Base-by-base conservation (phyloP, 2,888 invertebrate genomes). In the Pyrochroa serraticornis region DNA sequence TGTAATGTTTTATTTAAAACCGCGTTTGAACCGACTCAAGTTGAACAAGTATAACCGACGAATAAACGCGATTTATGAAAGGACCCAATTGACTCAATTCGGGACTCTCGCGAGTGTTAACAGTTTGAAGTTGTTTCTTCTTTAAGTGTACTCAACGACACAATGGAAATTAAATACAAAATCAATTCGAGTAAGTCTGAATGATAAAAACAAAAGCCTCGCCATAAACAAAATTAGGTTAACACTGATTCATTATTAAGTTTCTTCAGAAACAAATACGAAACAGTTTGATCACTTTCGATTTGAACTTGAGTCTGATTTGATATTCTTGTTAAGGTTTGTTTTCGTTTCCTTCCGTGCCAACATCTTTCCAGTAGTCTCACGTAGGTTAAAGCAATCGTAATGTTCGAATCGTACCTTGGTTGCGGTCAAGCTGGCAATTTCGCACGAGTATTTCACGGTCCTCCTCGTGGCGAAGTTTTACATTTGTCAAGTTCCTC, bases 81-180 rank as follows among this genome's bases (percentile, higher is more conserved):
- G 43, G 13, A 14, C 13, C n/a, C 8, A 7, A 7, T 43, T 30
- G 14, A 22, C 8, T 10, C 34, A 53, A 46, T 43, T 46, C 13
- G 46, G 34, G 33, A 12, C 33, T 38, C 32, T 38, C 10, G 35
- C 42, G 33, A 44, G 37, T 32, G 12, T 35, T 31, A 14, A 34
- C 30, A 47, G 47, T 47, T 52, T 38, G 10, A 45, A 42, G 37
- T 52, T 44, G 13, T 46, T 53, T 46, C 43, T n/a, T 9, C 14
- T 33, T 32, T 42, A 22, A 22, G 22, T 42, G 33, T 1, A 34
- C 22, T 14, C 7, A 34, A 33, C 34, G 32, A 34, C n/a, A 53
- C 10, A 43, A 58, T 58, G 58, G 58, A 58, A 36, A 35, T 58
- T 44, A 54, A 45, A 45, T 58, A 58, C 45, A 54, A 53, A 32